These are phyloP conservation scores for Chaetogeoica ovagalla DNA, from an alignment of 2,888 invertebrate species.

Conservation along the genomic window DNA sequence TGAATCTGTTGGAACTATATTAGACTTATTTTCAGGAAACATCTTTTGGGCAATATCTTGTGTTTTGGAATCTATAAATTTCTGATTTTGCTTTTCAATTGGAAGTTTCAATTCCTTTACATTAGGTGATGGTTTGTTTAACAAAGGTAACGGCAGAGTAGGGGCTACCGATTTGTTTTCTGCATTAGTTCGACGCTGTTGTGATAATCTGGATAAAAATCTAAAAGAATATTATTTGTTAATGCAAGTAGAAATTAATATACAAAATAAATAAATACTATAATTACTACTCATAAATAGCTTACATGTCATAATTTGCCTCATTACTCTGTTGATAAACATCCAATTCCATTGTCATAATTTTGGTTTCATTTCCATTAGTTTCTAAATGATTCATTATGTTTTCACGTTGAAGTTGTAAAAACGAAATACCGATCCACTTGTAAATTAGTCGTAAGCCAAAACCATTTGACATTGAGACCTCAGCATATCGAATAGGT, in stretches of 20 bases:
- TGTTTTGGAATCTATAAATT: conserved; percentile 18
- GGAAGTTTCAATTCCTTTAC: conserved; percentile 24
- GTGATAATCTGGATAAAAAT: conserved; percentile 74
- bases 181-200: conserved; percentile 73
- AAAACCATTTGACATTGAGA: conserved; percentile 94
- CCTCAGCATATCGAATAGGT: conserved; percentile 83
- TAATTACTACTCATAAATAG: neutral
- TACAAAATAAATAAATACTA: neutral
- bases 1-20: conserved; percentile 6
- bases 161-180: conserved; percentile 66
- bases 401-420: conserved; percentile 84
- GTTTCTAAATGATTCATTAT: conserved; percentile 80
- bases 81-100: conserved; percentile 18
- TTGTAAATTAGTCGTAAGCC: conserved; percentile 89
- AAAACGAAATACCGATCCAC: conserved; percentile 92
- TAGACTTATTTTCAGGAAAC: conserved; percentile 39
- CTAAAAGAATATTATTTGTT: conserved; percentile 54
- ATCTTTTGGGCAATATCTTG: conserved; percentile 48
- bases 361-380: conserved; percentile 78
- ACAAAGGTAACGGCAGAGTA: conserved; percentile 58
- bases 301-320: conserved; percentile 69
- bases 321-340: conserved; percentile 74
- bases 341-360: conserved; percentile 75
- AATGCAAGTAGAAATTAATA: neutral
- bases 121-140: conserved; percentile 44